phyloP scores from a whole-genome alignment of 1,140 invertebrate genomes.

The Adoxophyes honmai region DNA sequence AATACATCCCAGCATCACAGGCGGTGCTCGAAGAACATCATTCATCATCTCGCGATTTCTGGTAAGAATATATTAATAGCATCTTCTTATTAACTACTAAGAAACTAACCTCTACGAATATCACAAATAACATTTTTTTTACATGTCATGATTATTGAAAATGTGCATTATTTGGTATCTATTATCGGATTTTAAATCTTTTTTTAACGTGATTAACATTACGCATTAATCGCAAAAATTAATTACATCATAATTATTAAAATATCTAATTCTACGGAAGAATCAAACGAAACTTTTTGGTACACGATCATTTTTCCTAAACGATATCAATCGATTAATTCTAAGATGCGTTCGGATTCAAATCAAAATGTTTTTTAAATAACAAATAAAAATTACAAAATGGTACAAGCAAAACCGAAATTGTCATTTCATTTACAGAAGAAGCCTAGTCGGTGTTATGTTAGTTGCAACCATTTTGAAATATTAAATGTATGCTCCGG shows the following conservation, averaged over 20 bases:
- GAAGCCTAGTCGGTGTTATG: too few relatives aligned
- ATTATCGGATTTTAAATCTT: neutral
- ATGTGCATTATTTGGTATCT: conserved; percentile 12
- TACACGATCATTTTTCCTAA: conserved; percentile 3
- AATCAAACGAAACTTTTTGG: conserved; percentile 3
- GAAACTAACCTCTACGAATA: conserved; percentile 7
- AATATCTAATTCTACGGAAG: conserved; percentile 13
- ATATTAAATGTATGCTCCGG: too few relatives aligned
- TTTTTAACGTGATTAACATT: neutral
- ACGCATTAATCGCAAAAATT: conserved; percentile 4
- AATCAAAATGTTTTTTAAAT: neutral
- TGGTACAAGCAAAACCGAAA: neutral
- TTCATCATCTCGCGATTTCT: neutral
- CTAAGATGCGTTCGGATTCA: neutral
- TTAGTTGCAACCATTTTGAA: too few relatives aligned
- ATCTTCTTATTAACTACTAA: conserved; percentile 1
- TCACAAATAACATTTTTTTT: conserved; percentile 13
- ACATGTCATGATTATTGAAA: conserved; percentile 10
- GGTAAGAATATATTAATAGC: conserved; percentile 1
- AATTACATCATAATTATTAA: neutral
- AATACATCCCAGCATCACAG: neutral
- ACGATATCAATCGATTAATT: conserved; percentile 7
- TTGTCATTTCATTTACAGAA: too few relatives aligned
- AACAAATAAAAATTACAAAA: neutral
- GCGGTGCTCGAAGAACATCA: neutral